Percentiles rank a stretch among this genome's conserved stretches.
Conservation (phyloP, 2,888 invertebrate genomes). For the Acleris cristana region DNA sequence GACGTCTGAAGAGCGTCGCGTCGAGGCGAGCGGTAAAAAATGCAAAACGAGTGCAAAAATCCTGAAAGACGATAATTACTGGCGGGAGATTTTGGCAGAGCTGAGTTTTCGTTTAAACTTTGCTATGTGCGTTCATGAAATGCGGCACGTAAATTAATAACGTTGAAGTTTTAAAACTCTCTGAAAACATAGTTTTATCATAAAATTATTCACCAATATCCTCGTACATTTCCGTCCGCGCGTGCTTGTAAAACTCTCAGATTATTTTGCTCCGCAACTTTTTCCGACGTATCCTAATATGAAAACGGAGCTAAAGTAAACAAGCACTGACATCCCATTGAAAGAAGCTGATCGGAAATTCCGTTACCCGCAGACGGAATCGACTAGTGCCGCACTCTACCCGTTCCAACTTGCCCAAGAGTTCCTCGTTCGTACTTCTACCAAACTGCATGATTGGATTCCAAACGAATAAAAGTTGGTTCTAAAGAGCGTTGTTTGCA, state of each 20-base stretch:
- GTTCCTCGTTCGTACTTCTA: slow-evolving; percentile 57
- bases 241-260: not conserved
- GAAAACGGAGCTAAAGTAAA: slow-evolving; percentile 58
- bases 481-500: slow-evolving; percentile 66
- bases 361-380: slow-evolving; percentile 78
- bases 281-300: slow-evolving; percentile 22
- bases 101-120: slow-evolving; percentile 11
- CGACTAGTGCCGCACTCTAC: slow-evolving; percentile 61
- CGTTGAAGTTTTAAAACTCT: no score
- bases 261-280: slow-evolving; percentile 18
- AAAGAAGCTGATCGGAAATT: slow-evolving; percentile 75
- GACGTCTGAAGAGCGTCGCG: slow-evolving; percentile 70
- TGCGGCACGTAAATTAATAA: not conserved
- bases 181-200: no score
- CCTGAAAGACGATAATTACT: slow-evolving; percentile 42
- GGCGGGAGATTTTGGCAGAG: slow-evolving; percentile 29
- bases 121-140: slow-evolving; percentile 6
- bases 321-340: slow-evolving; percentile 49
- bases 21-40: slow-evolving; percentile 63
- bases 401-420: slow-evolving; percentile 59
- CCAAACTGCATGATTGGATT: slow-evolving; percentile 70
- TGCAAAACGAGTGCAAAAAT: slow-evolving; percentile 55
- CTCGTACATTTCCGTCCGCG: not conserved
- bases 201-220: not conserved
- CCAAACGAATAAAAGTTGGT: slow-evolving; percentile 66